Evolutionary conservation across 53 echinoderm and acorn worm species (phyloP).

Genomic region (Patiria pectinifera): DNA sequence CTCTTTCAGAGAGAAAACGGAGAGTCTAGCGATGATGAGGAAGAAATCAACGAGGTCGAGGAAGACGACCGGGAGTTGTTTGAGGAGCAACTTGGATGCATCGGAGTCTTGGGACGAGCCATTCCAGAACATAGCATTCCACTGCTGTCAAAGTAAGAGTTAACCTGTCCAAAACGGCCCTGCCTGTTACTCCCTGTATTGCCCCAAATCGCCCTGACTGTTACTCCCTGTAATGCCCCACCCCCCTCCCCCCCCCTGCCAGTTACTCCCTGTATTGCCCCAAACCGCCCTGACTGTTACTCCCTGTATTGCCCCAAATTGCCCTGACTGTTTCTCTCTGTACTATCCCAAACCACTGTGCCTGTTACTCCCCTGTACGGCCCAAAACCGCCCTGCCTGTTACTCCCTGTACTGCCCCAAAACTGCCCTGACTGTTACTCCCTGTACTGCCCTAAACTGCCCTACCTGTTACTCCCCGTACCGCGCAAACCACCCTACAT

Average conservation of each 20-base stretch:
- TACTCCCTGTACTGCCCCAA: no score
- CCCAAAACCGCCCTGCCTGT: no score
- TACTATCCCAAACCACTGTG: neutral
- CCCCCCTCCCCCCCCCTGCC: no score
- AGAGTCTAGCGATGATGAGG: slow-evolving; percentile 73
- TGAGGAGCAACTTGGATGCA: slow-evolving; percentile 85
- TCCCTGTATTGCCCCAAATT: no score
- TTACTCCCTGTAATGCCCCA: no score
- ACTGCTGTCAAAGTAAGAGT: slow-evolving; percentile 77
- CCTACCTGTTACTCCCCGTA: neutral
- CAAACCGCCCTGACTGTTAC: neutral
- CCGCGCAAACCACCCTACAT: neutral
- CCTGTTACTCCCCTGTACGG: neutral
- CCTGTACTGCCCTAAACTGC: neutral
- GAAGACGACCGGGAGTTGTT: slow-evolving; percentile 95
- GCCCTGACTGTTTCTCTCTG: neutral
- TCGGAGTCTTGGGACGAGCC: slow-evolving; percentile 79
- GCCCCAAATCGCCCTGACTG: no score
- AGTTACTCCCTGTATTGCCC: neutral
- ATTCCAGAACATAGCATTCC: slow-evolving; percentile 92
- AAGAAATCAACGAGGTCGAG: slow-evolving; percentile 95
- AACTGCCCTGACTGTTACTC: neutral
- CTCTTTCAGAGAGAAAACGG: slow-evolving; percentile 72
- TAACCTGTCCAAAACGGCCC: neutral
- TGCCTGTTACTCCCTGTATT: no score